Conservation (phyloP, 2,113 vertebrate species). For the Alces alces region DNA sequence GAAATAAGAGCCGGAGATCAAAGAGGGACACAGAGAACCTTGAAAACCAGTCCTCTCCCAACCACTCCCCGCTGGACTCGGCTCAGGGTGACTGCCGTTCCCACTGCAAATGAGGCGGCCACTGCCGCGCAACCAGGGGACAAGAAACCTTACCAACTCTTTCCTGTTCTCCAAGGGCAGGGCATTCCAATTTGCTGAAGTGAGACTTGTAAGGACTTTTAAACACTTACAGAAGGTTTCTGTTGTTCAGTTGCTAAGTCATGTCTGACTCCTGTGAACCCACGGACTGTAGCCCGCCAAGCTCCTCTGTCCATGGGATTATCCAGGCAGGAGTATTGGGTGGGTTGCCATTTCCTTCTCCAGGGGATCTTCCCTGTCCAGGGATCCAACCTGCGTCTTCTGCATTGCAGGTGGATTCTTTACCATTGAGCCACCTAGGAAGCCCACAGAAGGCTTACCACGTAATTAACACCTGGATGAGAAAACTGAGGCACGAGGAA, state of each 20-base stretch:
- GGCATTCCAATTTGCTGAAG: not conserved
- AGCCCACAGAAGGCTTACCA: not conserved
- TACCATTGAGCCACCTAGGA: not conserved
- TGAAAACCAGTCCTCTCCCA: not conserved
- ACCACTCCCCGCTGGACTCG: not conserved
- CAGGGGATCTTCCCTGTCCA: not conserved
- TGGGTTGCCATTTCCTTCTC: not conserved
- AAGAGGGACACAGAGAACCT: not conserved
- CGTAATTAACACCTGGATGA: not conserved
- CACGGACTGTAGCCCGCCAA: not conserved
- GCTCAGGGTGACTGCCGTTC: not conserved
- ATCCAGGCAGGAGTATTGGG: not conserved
- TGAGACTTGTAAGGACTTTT: not conserved
- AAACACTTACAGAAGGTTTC: not conserved
- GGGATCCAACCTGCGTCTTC: not conserved
- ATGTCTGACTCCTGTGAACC: not conserved
- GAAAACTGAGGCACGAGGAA: not conserved
- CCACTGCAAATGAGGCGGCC: not conserved
- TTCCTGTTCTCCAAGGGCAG: not conserved
- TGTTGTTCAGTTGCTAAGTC: not conserved
- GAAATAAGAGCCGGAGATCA: not conserved
- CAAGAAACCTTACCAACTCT: not conserved
- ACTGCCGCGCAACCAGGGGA: not conserved
- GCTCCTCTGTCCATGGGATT: not conserved
- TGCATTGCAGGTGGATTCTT: not conserved